phyloP scores from a whole-genome alignment of 2,888 invertebrate species.

The Thyatira batis region DNA sequence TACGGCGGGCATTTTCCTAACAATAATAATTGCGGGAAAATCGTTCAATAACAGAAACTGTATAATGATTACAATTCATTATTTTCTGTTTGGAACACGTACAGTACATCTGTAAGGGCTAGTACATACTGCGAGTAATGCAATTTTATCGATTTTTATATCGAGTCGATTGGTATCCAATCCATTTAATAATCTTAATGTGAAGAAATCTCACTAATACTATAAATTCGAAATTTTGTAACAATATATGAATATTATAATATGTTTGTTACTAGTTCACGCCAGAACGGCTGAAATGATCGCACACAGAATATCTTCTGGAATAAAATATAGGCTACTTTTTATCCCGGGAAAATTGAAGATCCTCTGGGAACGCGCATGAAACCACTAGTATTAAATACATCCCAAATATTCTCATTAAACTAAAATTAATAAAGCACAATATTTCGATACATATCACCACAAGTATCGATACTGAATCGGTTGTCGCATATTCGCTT shows the following conservation, averaged over 20 bases:
- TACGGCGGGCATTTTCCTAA: slow-evolving; percentile 14
- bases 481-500: not conserved
- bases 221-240: not conserved
- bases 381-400: too few relatives aligned
- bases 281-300: too few relatives aligned
- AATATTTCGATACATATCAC: not conserved
- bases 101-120: not conserved
- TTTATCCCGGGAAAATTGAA: too few relatives aligned
- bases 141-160: not conserved
- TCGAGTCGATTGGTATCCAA: not conserved
- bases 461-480: too few relatives aligned
- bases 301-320: too few relatives aligned
- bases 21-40: slow-evolving; percentile 19
- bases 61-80: slow-evolving; percentile 1
- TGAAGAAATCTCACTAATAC: too few relatives aligned
- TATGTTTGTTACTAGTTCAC: too few relatives aligned
- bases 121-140: not conserved
- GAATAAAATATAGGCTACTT: too few relatives aligned
- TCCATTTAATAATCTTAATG: too few relatives aligned
- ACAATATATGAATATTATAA: too few relatives aligned
- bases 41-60: slow-evolving; percentile 5
- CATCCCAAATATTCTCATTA: too few relatives aligned
- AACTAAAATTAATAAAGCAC: not conserved
- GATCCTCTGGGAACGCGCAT: too few relatives aligned
- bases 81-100: not conserved